phyloP scores from a whole-genome alignment of 2,113 vertebrate species.

The Grammomys dolichurus region DNA sequence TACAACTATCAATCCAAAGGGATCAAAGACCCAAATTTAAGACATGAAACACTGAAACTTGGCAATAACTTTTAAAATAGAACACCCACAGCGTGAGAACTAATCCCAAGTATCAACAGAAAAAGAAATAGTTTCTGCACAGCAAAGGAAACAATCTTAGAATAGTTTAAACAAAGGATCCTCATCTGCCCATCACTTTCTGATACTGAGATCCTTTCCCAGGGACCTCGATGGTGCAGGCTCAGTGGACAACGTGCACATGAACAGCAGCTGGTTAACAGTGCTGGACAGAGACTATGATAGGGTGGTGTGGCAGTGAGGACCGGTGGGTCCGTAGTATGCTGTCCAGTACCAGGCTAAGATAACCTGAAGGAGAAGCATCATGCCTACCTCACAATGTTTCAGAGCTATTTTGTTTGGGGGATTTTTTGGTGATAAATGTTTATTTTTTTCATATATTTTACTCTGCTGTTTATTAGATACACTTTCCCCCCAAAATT shows the following conservation, averaged over 20 bases:
- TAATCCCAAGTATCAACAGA: background rate
- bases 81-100: background rate
- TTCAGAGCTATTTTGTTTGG: background rate
- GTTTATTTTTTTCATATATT: background rate
- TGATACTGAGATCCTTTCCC: background rate
- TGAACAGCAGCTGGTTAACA: background rate
- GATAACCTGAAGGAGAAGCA: background rate
- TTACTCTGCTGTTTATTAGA: conserved; percentile 9
- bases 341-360: background rate
- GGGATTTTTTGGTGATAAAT: background rate
- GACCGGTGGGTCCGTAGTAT: background rate
- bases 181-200: background rate
- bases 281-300: background rate
- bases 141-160: background rate
- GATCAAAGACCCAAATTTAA: background rate
- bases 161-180: background rate
- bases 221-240: background rate
- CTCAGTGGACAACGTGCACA: background rate
- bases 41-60: background rate
- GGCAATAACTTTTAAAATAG: background rate
- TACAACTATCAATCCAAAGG: background rate
- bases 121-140: background rate
- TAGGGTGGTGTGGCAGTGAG: background rate
- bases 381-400: background rate
- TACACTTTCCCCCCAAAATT: background rate